A percentile compares a stretch with the other conserved stretches of the same genome.
phyloP scores from a whole-genome alignment of 2,113 vertebrate genomes.

The Aptenodytes forsteri region DNA sequence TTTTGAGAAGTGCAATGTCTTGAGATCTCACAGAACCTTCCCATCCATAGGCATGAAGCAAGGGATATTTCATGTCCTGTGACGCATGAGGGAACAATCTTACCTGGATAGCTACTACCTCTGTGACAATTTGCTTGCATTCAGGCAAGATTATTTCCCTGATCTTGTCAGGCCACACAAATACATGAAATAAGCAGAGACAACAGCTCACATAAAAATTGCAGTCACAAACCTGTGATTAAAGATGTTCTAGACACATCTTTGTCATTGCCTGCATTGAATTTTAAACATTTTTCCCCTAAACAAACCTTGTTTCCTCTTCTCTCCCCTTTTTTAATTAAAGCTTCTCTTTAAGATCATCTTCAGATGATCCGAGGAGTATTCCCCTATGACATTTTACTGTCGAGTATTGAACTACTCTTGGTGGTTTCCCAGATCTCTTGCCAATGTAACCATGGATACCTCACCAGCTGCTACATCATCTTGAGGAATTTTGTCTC shows the following conservation, averaged over 20 bases:
- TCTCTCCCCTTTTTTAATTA: background rate
- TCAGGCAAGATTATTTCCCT: background rate
- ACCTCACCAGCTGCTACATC: slow-evolving; percentile 4
- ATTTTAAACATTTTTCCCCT: background rate
- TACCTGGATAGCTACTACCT: background rate
- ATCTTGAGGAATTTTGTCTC: background rate
- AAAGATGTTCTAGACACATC: background rate
- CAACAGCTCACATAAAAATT: background rate
- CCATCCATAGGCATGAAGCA: background rate
- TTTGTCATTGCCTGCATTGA: background rate
- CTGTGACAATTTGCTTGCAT: background rate
- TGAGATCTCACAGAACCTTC: background rate
- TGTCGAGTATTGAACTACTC: background rate
- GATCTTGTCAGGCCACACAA: background rate
- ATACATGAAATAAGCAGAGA: background rate
- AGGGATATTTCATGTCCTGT: background rate
- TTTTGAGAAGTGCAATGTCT: background rate
- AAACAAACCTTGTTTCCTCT: background rate
- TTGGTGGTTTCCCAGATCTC: background rate
- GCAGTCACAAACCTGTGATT: background rate
- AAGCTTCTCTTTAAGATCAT: background rate
- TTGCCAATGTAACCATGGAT: slow-evolving; percentile 4
- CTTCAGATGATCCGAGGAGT: background rate
- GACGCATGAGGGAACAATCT: fast-evolving
- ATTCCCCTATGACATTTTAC: background rate